phyloP scores from a whole-genome alignment of 2,888 invertebrate genomes.

The Drosophila bunnanda region DNA sequence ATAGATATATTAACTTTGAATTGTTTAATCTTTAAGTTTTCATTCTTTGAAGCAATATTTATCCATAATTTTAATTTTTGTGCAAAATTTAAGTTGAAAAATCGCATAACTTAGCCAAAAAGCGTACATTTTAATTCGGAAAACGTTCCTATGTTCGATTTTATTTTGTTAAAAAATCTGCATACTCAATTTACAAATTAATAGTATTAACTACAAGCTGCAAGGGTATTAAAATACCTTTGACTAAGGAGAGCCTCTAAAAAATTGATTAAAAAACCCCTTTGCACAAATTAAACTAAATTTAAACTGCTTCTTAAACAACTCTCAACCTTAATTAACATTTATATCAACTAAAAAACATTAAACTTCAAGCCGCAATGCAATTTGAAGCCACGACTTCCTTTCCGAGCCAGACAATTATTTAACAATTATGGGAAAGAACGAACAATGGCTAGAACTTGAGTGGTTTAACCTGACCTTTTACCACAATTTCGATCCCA shows the following conservation, averaged over 20 bases:
- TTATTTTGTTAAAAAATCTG: too few relatives aligned
- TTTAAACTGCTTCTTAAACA: neutral
- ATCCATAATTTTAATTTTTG: too few relatives aligned
- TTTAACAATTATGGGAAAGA: conserved; percentile 26
- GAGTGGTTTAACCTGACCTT: conserved; percentile 29
- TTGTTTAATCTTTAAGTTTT: neutral
- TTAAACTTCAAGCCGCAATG: neutral
- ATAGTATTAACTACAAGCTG: too few relatives aligned
- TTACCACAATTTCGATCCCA: conserved; percentile 2
- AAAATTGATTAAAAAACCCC: neutral
- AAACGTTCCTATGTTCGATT: too few relatives aligned
- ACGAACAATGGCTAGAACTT: conserved; percentile 6
- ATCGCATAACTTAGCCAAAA: too few relatives aligned
- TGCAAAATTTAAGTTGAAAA: too few relatives aligned
- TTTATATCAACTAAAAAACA: neutral
- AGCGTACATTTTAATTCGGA: too few relatives aligned
- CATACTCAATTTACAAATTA: too few relatives aligned
- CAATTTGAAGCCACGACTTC: conserved; percentile 7
- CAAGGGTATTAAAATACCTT: neutral
- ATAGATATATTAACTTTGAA: neutral
- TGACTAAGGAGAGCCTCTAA: neutral
- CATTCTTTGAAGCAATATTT: too few relatives aligned
- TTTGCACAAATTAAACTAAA: neutral
- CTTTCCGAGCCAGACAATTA: conserved; percentile 12
- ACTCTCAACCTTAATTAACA: neutral